Evolutionary conservation across 2,797 vertebrate species (phyloP).

Genomic region (Mormyrus proboscirostris): DNA sequence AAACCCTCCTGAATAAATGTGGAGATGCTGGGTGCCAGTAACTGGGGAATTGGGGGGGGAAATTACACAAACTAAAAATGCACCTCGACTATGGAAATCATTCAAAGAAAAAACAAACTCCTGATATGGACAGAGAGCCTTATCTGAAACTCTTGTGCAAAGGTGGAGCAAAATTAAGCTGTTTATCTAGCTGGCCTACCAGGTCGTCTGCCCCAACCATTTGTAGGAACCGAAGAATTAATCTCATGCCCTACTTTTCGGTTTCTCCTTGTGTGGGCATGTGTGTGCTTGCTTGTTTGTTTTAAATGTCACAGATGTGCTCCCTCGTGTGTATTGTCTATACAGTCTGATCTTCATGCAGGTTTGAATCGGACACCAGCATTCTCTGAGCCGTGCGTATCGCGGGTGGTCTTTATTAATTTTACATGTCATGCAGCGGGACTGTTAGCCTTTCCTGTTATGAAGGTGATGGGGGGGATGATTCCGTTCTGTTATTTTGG

Average conservation of each 20-base stretch:
- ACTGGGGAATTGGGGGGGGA: background rate
- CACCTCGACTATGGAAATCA: background rate
- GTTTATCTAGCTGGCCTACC: background rate
- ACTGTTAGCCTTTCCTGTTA: background rate
- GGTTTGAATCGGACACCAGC: background rate
- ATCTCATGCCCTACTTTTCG: background rate
- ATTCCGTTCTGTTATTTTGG: background rate
- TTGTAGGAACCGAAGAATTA: background rate
- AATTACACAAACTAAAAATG: background rate
- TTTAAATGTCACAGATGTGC: conserved; percentile 6
- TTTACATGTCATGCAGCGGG: background rate
- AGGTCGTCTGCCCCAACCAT: background rate
- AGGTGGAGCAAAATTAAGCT: background rate
- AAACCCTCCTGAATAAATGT: background rate
- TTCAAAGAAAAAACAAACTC: background rate
- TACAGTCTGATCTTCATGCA: background rate
- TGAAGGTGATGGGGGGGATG: background rate
- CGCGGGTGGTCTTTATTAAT: background rate
- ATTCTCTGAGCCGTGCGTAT: background rate
- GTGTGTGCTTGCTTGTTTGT: background rate
- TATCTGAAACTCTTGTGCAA: background rate
- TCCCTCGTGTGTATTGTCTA: background rate
- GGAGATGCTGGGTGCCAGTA: background rate
- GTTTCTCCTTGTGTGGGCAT: background rate
- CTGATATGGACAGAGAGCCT: background rate